These are phyloP conservation scores for Araneus ventricosus DNA, from an alignment of 1,140 invertebrate species.

Conservation along the genomic window DNA sequence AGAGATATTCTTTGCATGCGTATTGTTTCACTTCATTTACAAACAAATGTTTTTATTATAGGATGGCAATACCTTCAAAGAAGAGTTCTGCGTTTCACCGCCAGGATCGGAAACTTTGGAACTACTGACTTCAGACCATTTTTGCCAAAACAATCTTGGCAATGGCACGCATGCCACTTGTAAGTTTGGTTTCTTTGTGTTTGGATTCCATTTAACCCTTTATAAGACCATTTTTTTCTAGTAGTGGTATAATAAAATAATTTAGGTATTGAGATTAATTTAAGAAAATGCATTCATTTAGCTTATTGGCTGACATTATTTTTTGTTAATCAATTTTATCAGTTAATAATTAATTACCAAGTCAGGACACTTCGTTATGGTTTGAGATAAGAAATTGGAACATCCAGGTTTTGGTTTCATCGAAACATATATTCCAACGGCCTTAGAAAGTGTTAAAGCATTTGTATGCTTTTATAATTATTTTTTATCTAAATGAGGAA, in stretches of 20 bases:
- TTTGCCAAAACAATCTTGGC: conserved; percentile 93
- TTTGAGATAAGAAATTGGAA: too few relatives aligned
- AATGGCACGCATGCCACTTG: conserved; percentile 99
- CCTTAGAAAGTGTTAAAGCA: too few relatives aligned
- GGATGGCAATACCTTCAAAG: conserved; percentile 81
- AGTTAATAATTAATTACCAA: too few relatives aligned
- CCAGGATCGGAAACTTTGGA: conserved; percentile 92
- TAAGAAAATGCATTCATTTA: too few relatives aligned
- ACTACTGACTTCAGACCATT: conserved; percentile 93
- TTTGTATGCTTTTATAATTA: background rate
- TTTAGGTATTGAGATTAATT: too few relatives aligned
- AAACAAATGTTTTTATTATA: conserved; percentile 1
- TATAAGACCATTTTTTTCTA: too few relatives aligned
- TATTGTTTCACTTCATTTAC: background rate
- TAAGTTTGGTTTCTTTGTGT: conserved; percentile 80
- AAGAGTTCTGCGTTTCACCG: conserved; percentile 93
- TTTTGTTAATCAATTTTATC: too few relatives aligned
- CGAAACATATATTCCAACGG: too few relatives aligned
- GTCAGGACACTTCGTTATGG: too few relatives aligned
- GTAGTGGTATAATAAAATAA: too few relatives aligned
- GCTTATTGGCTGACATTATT: too few relatives aligned
- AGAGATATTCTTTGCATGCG: background rate
- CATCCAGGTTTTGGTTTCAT: too few relatives aligned
- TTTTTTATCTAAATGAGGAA: background rate
- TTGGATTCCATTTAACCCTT: background rate